These are phyloP conservation scores for Tiliqua scincoides DNA, from an alignment of 2,113 vertebrate species.

Conservation along the genomic window DNA sequence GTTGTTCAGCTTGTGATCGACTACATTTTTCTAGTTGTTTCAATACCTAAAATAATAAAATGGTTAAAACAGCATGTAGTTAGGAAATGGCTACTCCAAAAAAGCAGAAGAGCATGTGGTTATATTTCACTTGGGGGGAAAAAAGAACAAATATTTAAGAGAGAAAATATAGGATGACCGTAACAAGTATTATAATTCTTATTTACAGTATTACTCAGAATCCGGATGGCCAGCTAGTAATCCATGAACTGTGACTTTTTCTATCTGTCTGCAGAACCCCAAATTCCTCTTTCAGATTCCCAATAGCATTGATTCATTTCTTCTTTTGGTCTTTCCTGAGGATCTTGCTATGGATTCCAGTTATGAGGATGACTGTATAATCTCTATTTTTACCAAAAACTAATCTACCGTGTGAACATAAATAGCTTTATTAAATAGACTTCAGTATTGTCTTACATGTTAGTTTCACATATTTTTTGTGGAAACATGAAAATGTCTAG, in stretches of 20 bases:
- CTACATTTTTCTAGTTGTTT: neutral
- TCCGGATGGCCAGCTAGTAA: neutral
- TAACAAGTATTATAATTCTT: neutral
- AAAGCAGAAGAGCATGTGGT: neutral
- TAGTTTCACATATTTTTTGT: neutral
- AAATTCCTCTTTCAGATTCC: neutral
- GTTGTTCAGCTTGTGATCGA: neutral
- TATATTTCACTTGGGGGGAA: neutral
- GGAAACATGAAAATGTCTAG: neutral
- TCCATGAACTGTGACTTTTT: neutral
- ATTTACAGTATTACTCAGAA: neutral
- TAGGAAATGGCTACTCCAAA: neutral
- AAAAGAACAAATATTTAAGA: neutral
- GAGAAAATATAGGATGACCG: neutral
- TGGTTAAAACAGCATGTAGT: neutral
- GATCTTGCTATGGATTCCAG: neutral
- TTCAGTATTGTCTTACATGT: neutral
- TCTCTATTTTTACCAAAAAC: neutral
- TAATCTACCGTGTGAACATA: neutral
- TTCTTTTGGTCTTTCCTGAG: neutral
- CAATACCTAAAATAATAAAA: neutral
- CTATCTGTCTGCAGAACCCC: neutral
- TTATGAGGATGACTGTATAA: neutral
- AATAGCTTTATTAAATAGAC: neutral
- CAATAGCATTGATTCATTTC: neutral